Conservation (phyloP, 2,888 invertebrate genomes). For the Prosopocoilus inquinatus region DNA sequence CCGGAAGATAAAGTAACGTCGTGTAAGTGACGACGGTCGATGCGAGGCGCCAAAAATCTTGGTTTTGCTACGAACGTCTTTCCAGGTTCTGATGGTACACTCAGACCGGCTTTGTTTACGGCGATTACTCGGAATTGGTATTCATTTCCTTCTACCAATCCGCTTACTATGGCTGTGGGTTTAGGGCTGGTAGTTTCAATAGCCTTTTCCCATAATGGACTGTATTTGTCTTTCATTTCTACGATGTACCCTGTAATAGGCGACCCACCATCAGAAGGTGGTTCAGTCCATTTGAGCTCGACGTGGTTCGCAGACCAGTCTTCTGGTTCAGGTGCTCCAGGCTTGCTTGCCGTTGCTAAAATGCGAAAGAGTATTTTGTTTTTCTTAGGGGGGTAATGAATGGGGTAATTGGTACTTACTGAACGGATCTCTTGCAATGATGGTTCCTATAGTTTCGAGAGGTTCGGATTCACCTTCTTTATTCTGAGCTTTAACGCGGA, state of each 20-base stretch:
- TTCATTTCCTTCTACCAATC: constrained; percentile 91
- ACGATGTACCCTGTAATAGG: constrained; percentile 91
- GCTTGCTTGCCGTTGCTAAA: constrained; percentile 80
- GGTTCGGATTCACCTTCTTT: constrained; percentile 96
- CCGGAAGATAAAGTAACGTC: constrained; percentile 91
- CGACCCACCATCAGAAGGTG: constrained; percentile 88
- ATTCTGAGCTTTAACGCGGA: constrained; percentile 90
- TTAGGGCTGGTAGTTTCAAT: constrained; percentile 74
- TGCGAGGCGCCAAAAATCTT: constrained; percentile 90
- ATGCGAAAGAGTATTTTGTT: constrained; percentile 15
- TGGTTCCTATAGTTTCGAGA: constrained; percentile 87
- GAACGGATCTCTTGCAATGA: constrained; percentile 93
- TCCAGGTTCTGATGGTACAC: constrained; percentile 86
- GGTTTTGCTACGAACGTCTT: constrained; percentile 85
- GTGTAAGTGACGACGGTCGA: constrained; percentile 88
- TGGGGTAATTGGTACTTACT: constrained; percentile 58
- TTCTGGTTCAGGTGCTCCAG: constrained; percentile 84
- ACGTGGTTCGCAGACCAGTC: constrained; percentile 94
- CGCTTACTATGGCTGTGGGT: constrained; percentile 79
- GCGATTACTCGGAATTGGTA: constrained; percentile 96
- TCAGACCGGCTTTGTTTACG: constrained; percentile 91
- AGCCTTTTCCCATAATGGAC: constrained; percentile 91
- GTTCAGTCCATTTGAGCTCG: constrained; percentile 87
- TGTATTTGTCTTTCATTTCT: constrained; percentile 90
- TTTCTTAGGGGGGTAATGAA: background rate